phyloP scores from a whole-genome alignment of 2,888 invertebrate species.

The Heliconius charithonia region DNA sequence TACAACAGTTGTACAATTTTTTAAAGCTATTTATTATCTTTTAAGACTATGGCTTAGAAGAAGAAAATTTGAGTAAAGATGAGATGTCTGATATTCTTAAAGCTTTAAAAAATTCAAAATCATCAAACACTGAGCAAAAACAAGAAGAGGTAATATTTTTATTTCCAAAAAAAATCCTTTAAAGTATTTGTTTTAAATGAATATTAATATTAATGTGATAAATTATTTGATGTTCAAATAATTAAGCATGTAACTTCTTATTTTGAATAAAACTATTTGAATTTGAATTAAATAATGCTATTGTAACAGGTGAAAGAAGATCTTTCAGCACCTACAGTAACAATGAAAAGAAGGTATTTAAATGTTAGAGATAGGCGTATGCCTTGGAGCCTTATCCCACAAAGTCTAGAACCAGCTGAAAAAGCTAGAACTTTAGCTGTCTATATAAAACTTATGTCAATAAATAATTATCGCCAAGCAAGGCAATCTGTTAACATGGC shows the following conservation, averaged over 20 bases:
- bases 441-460: constrained; percentile 76
- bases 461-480: constrained; percentile 73
- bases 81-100: constrained; percentile 78
- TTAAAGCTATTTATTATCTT: neutral
- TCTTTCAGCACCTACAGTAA: constrained; percentile 54
- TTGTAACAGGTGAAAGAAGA: constrained; percentile 56
- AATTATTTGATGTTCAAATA: too few relatives aligned
- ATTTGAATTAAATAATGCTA: constrained; percentile 26
- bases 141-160: constrained; percentile 55
- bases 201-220: too few relatives aligned
- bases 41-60: constrained; percentile 75
- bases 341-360: constrained; percentile 68
- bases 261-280: too few relatives aligned
- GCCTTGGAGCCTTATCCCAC: constrained; percentile 78
- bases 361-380: constrained; percentile 75
- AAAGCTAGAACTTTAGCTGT: constrained; percentile 74
- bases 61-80: constrained; percentile 75
- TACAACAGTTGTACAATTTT: neutral
- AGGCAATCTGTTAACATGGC: constrained; percentile 68
- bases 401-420: constrained; percentile 66
- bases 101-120: constrained; percentile 75
- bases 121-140: constrained; percentile 55
- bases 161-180: neutral
- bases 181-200: neutral
- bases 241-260: too few relatives aligned